A percentile compares a stretch with the other conserved stretches of the same genome.
phyloP scores from a whole-genome alignment of 2,797 vertebrate species.

The Falco concolor region DNA sequence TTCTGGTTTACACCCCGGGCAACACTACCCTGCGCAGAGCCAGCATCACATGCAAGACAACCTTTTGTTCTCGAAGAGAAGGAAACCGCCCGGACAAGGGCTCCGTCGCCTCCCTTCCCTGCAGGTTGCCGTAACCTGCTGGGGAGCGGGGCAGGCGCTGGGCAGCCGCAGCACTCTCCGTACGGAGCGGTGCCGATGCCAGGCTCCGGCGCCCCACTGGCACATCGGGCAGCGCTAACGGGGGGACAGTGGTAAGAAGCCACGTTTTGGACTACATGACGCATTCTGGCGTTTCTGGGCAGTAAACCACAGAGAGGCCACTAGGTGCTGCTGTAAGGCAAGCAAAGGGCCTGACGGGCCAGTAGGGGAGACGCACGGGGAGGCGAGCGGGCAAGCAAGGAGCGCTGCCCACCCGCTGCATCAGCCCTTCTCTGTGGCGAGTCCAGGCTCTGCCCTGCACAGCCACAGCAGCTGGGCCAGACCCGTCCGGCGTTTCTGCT shows the following conservation, averaged over 20 bases:
- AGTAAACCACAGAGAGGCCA: conserved; percentile 49
- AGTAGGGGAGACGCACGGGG: not conserved
- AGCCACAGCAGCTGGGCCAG: not conserved
- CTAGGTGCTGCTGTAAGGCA: conserved; percentile 73
- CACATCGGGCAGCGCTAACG: not conserved
- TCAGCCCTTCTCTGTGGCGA: not conserved
- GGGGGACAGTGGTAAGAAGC: not conserved
- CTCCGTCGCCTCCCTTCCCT: not conserved
- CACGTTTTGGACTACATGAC: not conserved
- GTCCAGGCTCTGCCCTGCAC: not conserved
- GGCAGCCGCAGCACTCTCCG: not conserved
- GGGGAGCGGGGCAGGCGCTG: not conserved
- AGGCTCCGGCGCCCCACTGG: not conserved
- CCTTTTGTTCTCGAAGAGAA: not conserved
- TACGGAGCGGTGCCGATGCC: rapidly evolving
- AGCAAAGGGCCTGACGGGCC: not conserved
- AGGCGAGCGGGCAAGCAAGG: rapidly evolving
- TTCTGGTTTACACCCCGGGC: not conserved
- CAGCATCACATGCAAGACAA: rapidly evolving
- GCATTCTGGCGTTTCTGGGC: not conserved
- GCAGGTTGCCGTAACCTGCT: not conserved
- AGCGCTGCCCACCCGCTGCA: not conserved
- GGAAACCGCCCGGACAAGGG: not conserved
- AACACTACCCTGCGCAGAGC: not conserved
- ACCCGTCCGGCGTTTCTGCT: rapidly evolving